Base-by-base conservation (phyloP, 2,888 invertebrate species). In the Plagodis dolabraria region DNA sequence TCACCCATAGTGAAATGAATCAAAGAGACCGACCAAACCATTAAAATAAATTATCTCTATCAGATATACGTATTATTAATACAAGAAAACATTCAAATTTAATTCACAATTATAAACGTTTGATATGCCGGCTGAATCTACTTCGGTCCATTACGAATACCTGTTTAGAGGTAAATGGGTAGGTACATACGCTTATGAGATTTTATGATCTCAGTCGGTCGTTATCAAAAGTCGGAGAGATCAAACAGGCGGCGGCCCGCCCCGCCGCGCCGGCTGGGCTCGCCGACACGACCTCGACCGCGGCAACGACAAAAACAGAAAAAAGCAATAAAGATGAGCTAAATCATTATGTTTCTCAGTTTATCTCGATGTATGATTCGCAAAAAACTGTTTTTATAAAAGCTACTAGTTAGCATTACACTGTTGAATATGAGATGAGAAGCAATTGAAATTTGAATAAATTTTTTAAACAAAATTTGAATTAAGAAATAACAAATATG, bases 161-260 rank as follows among this genome's bases (percentile, higher is more conserved):
- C 70, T 68, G 71, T 76, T 73, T 67, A 63, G 67, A 74, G 67
- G 65, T 70, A 68, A 67, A 65, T 53, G 49, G 67, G 71, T 72
- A 70, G 61, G 69, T 70, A 68, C 69, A 67, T 71, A 71, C 70
- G 76, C 76, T 72, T 75, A 76, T 71, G 77, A 74, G 73, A 76
- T 77, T 80, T 79, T 80, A 79, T 77, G 79, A 72, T 80, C 77
- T 76, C 73, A 73, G 72, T 69, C 75, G 73, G 68, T 72, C 74
- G 75, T 79, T 79, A 81, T 81, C 80, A 80, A 75, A 75, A 72
- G 76, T 71, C 76, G 77, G 79, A 60, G 64, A 75, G 76, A 79
- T 79, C 72, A 79, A 79, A 75, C 60, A 65, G 61, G 63, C 73
- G 61, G 63, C 73, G 70, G 71, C 64, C 63, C 59, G 57, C 62